A percentile compares a stretch with the other conserved stretches of the same genome.
Evolutionary conservation across 2,113 vertebrate species (phyloP).

Genomic region (Cepphus grylle): DNA sequence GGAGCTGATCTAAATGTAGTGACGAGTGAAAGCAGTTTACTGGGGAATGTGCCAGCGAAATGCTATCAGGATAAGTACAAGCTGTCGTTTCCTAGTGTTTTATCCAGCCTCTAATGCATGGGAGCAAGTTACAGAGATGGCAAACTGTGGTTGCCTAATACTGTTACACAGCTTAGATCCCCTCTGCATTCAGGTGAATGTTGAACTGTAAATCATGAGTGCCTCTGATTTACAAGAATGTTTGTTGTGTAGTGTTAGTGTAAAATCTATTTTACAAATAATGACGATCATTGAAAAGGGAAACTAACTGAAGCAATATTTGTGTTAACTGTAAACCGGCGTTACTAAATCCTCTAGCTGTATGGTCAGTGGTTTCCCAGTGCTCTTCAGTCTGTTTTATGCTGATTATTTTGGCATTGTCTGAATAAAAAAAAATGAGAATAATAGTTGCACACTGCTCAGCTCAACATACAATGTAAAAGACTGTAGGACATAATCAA

Average conservation of each 20-base stretch:
- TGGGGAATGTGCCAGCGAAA: not conserved
- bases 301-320: constrained; percentile 5
- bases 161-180: not conserved
- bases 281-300: not conserved
- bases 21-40: not conserved
- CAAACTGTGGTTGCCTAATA: not conserved
- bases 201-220: not conserved
- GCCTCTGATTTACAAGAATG: constrained; percentile 19
- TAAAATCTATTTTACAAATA: not conserved
- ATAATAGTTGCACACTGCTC: constrained; percentile 7
- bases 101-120: not conserved
- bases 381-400: not conserved
- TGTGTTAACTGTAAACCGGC: not conserved
- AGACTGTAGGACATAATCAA: not conserved
- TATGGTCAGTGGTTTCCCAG: not conserved
- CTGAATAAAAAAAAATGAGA: not conserved
- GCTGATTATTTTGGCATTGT: not conserved
- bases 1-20: not conserved
- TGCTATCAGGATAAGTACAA: not conserved
- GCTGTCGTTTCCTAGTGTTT: not conserved
- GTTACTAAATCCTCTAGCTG: not conserved
- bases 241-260: not conserved
- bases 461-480: not conserved
- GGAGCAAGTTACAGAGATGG: not conserved
- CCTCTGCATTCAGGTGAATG: not conserved